Percentiles rank a stretch among this genome's conserved stretches.
phyloP scores from a whole-genome alignment of 2,797 vertebrate species.

The Gymnothorax javanicus region DNA sequence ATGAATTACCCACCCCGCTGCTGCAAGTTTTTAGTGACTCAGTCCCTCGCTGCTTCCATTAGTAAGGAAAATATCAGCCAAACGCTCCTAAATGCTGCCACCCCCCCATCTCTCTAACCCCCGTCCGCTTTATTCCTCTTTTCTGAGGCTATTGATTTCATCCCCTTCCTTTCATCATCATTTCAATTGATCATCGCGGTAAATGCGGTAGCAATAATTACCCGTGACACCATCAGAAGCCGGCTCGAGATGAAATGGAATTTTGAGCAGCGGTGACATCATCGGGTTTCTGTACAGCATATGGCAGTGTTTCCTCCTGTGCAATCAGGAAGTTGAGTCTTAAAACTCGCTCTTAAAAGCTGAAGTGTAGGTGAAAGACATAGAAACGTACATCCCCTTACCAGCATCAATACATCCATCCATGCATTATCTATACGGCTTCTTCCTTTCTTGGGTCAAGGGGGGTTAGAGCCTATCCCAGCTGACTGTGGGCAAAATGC shows the following conservation, averaged over 20 bases:
- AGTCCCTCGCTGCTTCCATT: constrained; percentile 79
- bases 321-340: background rate
- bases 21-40: constrained; percentile 77
- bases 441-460: no score
- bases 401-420: no score
- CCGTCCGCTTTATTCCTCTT: constrained; percentile 80
- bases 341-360: background rate
- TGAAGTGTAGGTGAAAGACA: constrained; percentile 78
- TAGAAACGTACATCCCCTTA: constrained; percentile 38
- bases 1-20: constrained; percentile 76
- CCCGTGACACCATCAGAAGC: constrained; percentile 80
- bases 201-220: constrained; percentile 84
- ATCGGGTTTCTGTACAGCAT: constrained; percentile 61
- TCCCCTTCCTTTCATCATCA: constrained; percentile 86
- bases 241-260: constrained; percentile 70
- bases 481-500: background rate
- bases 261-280: constrained; percentile 80
- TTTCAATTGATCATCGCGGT: constrained; percentile 86
- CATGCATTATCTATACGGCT: no score
- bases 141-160: constrained; percentile 87
- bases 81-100: constrained; percentile 82
- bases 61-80: constrained; percentile 84
- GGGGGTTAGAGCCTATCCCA: no score
- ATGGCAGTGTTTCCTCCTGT: background rate
- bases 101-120: constrained; percentile 29